Base-by-base conservation (phyloP, 2,113 vertebrate species). In the Taurulus bubalis region DNA sequence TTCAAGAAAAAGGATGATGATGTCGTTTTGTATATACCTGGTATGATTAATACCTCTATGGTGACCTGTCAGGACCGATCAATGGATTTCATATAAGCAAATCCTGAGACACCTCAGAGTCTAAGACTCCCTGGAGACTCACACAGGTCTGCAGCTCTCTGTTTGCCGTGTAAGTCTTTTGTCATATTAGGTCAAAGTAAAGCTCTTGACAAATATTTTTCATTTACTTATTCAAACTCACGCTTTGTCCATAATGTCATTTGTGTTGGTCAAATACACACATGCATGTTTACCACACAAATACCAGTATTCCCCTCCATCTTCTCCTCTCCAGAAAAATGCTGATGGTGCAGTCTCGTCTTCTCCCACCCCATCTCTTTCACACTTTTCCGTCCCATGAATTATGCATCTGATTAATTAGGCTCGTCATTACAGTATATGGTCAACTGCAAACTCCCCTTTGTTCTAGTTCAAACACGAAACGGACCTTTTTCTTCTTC, bases 371-470 rank as follows among this genome's bases (percentile, higher is more conserved):
- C 83, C 6, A 47, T 60, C 71, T 71, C 56, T 83, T 84, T 76
- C 80, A 81, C 77, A n/a, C 38, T 36, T 75, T 36, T 90, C 65
- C 64, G 0, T 28, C 34, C n/a, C 70, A 92, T 94, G 87, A 92
- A 94, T 92, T 84, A 94, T 92, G 87, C 28, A 91, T 92, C 40
- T 80, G 74, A 90, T 91, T 91, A 91, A 93, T 92, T 92, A 89
- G 88, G 75, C 88, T 83, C 36, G 8, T 92, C 83, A 85, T 91
- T 88, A 89, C 30, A 51, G 67, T 42, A 75, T 58, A 78, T 78
- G 80, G 80, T 91, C 88, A 91, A 77, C 73, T 75, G 84, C 75
- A 89, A 82, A 72, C n/a, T 68, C 87, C 75, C 77, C 42, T 86
- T 80, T 80, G 86, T 83, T 89, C 55, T 66, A 76, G 77, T 92